Conservation (phyloP, 2,113 vertebrate species). For the Acanthisitta chloris region DNA sequence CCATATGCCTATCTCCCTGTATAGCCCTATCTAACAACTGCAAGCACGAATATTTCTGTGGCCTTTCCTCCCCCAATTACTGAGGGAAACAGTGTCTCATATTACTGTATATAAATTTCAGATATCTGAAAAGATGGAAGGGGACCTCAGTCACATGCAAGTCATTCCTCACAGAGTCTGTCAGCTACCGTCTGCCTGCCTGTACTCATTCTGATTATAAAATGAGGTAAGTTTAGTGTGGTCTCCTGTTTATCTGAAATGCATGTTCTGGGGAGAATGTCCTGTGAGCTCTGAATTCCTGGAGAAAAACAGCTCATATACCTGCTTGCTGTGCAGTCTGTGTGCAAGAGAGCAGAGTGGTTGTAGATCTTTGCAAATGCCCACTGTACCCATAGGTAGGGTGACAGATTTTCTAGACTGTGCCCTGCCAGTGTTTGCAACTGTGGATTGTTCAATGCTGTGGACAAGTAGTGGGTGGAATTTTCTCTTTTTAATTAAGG, state of each 20-base stretch:
- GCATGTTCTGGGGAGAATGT: not conserved
- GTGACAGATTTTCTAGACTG: not conserved
- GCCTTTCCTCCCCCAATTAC: not conserved
- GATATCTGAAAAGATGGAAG: not conserved
- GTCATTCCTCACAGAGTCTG: not conserved
- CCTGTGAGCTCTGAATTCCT: not conserved
- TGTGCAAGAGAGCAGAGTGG: not conserved
- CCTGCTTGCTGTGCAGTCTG: not conserved
- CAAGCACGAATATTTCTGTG: not conserved
- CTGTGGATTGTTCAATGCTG: not conserved
- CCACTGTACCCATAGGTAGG: rapidly evolving
- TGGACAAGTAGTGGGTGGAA: not conserved
- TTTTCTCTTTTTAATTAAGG: not conserved
- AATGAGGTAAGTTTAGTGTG: not conserved
- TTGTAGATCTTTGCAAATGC: not conserved
- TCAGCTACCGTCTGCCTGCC: not conserved
- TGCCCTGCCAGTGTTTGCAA: not conserved
- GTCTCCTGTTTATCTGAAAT: not conserved
- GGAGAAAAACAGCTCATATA: not conserved
- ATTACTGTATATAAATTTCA: not conserved
- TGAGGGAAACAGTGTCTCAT: not conserved
- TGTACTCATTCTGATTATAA: not conserved
- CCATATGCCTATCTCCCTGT: not conserved
- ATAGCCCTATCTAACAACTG: not conserved
- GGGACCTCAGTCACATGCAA: not conserved